These are phyloP conservation scores for Synergus umbraculus DNA, from an alignment of 2,888 invertebrate species.

Conservation along the genomic window DNA sequence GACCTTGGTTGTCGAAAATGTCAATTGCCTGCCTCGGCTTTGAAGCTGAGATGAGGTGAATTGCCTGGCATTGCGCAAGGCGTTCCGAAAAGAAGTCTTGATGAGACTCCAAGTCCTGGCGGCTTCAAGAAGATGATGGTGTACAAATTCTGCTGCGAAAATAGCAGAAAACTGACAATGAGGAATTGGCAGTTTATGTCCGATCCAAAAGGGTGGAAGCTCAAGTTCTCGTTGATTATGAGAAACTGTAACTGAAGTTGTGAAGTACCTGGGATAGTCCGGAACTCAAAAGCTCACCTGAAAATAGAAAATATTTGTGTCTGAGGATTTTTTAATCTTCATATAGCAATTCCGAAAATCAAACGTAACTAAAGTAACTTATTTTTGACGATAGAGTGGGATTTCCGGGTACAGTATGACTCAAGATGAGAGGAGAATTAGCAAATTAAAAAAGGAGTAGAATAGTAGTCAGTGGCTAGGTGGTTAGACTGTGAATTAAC, in stretches of 20 bases:
- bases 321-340: constrained; percentile 15
- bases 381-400: constrained; percentile 21
- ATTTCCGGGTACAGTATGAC: constrained; percentile 22
- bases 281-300: not conserved
- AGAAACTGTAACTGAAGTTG: constrained; percentile 36
- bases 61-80: not conserved
- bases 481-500: constrained; percentile 43
- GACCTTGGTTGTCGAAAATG: constrained; percentile 50
- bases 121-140: not conserved
- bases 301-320: not conserved
- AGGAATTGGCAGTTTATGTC: constrained; percentile 40
- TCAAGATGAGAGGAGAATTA: constrained; percentile 40
- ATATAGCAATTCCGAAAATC: constrained; percentile 18
- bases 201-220: constrained; percentile 45
- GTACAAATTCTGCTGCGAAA: not conserved
- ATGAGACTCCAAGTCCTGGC: not conserved
- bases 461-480: constrained; percentile 56
- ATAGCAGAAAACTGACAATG: constrained; percentile 39
- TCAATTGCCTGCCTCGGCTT: constrained; percentile 51
- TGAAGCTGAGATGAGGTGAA: not conserved
- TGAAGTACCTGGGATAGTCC: constrained; percentile 25
- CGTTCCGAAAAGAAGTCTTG: not conserved
- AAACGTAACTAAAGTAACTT: constrained; percentile 24
- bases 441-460: constrained; percentile 37
- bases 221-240: constrained; percentile 23